Evolutionary conservation across 2,888 invertebrate species (phyloP), one percentile per base, ranked within the genome.

Genomic region (Chaitophorus viminalis): DNA sequence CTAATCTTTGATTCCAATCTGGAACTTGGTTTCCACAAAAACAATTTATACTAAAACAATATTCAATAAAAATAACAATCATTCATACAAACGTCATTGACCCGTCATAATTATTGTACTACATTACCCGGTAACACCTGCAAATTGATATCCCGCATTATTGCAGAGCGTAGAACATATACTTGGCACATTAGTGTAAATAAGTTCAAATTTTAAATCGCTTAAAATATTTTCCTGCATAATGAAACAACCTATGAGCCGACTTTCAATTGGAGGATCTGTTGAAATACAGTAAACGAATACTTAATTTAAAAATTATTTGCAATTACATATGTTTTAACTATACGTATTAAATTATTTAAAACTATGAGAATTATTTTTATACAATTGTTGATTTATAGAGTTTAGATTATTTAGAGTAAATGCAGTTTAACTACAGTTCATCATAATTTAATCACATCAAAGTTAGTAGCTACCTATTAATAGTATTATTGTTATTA

Each of bases 11-110:
- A 1, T 79, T 31, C 11, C 70, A 46, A 5, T 46, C 6, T 3
- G 89, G 89, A 17, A 46, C 29, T 31, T 54, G 70, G 29, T 86
- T 75, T 46, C 88, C 85, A 72, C 89, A 89, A 33, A 77, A 85
- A 46, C 89, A 89, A 72, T 89, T 82, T 39, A 85, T 72, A 36
- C 89, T 89, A 60, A 36, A 82, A 70, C 14, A 88, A 88, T 54
- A n/a, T 14, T 46, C 46, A 18, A 54, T 36, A 21, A 52, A 78
- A 70, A 77, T 0, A 65, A 39, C 76, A 36, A 68, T 52, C 1
- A 68, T 72, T 65, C 0, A 39, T n/a, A 65, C 6, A 4, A n/a
- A n/a, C n/a, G n/a, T n/a, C n/a, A n/a, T n/a, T n/a, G n/a, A n/a
- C n/a, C n/a, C 14, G 46, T 46, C 46, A 46, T 18, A 68, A 9